Percentiles rank a stretch among this genome's conserved stretches.
These are phyloP conservation scores for Automeris io DNA, from an alignment of 2,888 invertebrate species.

Conservation along the genomic window DNA sequence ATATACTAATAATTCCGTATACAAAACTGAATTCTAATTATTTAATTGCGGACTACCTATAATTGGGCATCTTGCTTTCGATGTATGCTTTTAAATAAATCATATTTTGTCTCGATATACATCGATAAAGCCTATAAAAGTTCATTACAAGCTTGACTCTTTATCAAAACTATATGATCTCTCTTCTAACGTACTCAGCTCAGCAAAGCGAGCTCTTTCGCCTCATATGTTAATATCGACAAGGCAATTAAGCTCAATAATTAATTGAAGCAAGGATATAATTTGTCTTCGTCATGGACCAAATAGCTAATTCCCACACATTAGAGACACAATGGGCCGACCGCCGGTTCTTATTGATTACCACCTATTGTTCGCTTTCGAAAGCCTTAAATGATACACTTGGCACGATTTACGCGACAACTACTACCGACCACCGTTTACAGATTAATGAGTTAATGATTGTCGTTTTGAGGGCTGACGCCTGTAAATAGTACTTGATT, in stretches of 20 bases:
- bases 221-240: conserved; percentile 49
- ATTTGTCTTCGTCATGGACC: conserved; percentile 74
- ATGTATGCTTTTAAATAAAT: too few relatives aligned
- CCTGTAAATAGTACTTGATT: conserved; percentile 5
- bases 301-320: conserved; percentile 75
- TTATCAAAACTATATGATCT: not conserved
- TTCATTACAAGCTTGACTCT: too few relatives aligned
- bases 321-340: conserved; percentile 67
- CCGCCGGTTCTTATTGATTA: conserved; percentile 69
- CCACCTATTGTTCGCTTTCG: conserved; percentile 64
- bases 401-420: conserved; percentile 53
- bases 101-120: too few relatives aligned
- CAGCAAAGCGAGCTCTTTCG: conserved; percentile 18
- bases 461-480: conserved; percentile 24
- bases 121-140: too few relatives aligned
- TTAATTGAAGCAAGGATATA: conserved; percentile 67
- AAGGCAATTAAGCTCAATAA: conserved; percentile 66
- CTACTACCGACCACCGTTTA: conserved; percentile 40
- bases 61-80: too few relatives aligned
- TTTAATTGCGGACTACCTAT: too few relatives aligned
- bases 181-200: conserved; percentile 6
- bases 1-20: too few relatives aligned
- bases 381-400: conserved; percentile 66
- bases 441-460: conserved; percentile 47
- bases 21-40: too few relatives aligned